Evolutionary conservation across 2,113 vertebrate genomes (phyloP), one percentile per base, ranked within the genome.

Genomic region (Hippopotamus amphibius): DNA sequence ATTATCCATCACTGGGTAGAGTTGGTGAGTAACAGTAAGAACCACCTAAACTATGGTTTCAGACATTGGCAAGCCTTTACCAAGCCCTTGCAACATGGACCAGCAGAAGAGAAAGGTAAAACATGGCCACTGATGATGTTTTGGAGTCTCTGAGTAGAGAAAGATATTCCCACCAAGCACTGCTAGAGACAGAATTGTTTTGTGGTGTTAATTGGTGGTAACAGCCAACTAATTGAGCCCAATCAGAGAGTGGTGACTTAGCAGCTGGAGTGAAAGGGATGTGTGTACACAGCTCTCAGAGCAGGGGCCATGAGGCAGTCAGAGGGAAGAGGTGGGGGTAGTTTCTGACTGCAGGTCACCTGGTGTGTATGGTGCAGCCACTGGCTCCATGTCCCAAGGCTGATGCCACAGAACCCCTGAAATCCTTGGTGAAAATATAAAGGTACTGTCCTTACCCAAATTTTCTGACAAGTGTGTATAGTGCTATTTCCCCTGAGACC

Each of bases 291-390:
- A 55, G 12, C 28, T 93, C 55, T 93, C 33, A 21, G 21, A 81
- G 11, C 46, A 83, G 33, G 13, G 33, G 1, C 13, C 1, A 3
- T 0, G 6, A 69, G 12, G 6, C 9, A 41, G 15, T 6, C 17
- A 22, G 6, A 14, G 53, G 19, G 21, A 43, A 30, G 10, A 57
- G 10, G 28, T 0, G 0, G 37, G 15, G 33, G 33, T 55, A 11
- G 57, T 46, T 37, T 11, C 46, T 46, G 14, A 10, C 30, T n/a
- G 5, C 1, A 81, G 21, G 19, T 53, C 46, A 33, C 48, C 14
- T 37, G 33, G 43, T 57, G 7, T 93, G 28, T 48, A 19, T 37
- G 43, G 17, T 17, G 12, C 12, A 69, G 37, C 4, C 22, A 63
- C 59, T 14, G 9, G 37, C 7, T 7, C 50, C 1, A 12, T 7